A percentile compares a stretch with the other conserved stretches of the same genome.
These are phyloP conservation scores for Prionailurus bengalensis DNA, from an alignment of 2,113 vertebrate genomes.

Conservation along the genomic window DNA sequence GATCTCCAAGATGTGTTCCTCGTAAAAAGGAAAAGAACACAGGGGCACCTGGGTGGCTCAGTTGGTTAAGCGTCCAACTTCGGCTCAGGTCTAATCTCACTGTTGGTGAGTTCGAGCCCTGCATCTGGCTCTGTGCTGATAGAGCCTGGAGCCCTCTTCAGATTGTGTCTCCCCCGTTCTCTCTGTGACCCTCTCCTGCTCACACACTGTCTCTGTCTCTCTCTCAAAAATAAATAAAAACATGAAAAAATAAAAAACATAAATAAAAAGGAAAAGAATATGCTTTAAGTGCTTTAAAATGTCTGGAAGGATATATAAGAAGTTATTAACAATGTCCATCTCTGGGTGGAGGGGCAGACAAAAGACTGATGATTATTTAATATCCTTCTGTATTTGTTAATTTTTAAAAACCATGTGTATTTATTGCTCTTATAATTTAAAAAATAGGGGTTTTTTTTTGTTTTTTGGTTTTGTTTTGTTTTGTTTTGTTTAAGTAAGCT, in stretches of 20 bases:
- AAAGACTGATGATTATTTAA: neutral
- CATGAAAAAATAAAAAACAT: no score
- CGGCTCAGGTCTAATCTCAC: no score
- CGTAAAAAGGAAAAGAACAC: neutral
- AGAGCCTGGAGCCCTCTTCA: no score
- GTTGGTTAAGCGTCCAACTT: no score
- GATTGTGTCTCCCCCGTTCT: no score
- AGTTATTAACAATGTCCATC: neutral
- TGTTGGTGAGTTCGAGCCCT: no score
- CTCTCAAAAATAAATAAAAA: no score
- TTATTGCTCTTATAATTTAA: slow-evolving; percentile 12
- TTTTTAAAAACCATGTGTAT: neutral
- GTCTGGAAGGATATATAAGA: neutral
- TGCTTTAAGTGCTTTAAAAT: neutral
- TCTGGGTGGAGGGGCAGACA: neutral
- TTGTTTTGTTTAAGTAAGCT: neutral
- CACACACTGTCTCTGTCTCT: no score
- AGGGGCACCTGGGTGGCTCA: no score
- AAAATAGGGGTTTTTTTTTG: neutral
- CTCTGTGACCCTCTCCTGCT: no score
- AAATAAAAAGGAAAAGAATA: neutral
- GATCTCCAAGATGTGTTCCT: neutral
- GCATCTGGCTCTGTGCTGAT: no score
- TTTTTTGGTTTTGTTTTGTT: neutral
- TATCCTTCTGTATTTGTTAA: neutral